Base-by-base conservation (phyloP, 2,113 vertebrate species). In the Austrofundulus limnaeus region DNA sequence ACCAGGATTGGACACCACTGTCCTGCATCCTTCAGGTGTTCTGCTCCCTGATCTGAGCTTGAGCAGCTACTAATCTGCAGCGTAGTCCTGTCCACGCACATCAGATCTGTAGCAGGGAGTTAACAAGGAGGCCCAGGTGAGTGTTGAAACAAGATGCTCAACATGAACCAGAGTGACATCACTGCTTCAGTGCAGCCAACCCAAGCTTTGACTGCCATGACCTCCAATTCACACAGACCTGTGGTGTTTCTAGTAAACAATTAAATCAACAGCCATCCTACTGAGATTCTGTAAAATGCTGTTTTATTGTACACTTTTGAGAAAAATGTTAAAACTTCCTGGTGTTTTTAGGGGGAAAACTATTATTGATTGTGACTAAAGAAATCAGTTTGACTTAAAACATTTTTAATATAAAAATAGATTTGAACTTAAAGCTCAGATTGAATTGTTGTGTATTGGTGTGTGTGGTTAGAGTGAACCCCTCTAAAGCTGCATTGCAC, bases 111-210 rank as follows among this genome's bases (percentile, higher is more conserved):
- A 87, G 80, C 75, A 57, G 81, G 61, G 80, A 81, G 84, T 75
- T 88, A 88, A 87, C 85, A 89, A 87, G 81, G 66, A 83, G 81
- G 66, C 70, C 81, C 70, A 58, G 79, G 85, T 88, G 80, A 83
- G 70, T 89, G 88, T 92, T 89, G 89, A 83, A 91, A 90, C 79
- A 89, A 60, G 43, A 62, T 49, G 55, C 64, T 80, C 77, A 61
- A 89, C 83, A 83, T 78, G 72, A 42, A 17, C 55, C 28, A 11
- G 41, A 71, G 61, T 76, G 37, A 64, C 55, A n/a, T 53, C 25
- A 41, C 64, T 31, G 58, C 76, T 81, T 51, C 46, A 25, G 65
- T 60, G 21, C 55, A 75, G 70, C 70, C 72, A 57, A 14, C 62
- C n/a, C n/a, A n/a, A n/a, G n/a, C n/a, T n/a, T n/a, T n/a, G n/a